A percentile compares a stretch with the other conserved stretches of the same genome.
Conservation (phyloP, 37 sponge, comb jelly and placozoan species). For the Crambe crambe region DNA sequence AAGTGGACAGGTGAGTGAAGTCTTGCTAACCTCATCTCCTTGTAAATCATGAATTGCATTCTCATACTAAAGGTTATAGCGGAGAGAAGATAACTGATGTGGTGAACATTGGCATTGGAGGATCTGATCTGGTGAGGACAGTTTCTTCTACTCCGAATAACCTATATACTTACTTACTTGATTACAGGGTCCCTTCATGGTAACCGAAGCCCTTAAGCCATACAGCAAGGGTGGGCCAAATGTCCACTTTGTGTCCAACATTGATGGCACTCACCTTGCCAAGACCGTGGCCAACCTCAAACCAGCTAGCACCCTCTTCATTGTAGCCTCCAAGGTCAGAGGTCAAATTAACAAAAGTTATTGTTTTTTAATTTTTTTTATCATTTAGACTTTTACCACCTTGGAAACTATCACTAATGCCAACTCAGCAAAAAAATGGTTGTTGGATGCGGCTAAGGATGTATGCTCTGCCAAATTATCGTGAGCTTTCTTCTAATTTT, state of each 20-base stretch:
- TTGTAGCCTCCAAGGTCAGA: conserved; percentile 93
- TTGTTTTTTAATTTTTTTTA: neutral
- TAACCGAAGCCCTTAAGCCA: conserved; percentile 97
- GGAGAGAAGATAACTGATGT: conserved; percentile 98
- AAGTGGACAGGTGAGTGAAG: conserved; percentile 95
- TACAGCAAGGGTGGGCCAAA: conserved; percentile 81
- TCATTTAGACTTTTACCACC: conserved; percentile 94
- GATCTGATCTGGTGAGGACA: conserved; percentile 88
- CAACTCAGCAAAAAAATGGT: conserved; percentile 91
- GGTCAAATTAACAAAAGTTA: neutral
- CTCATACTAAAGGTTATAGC: conserved; percentile 58
- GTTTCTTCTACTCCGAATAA: neutral
- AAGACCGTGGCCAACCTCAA: conserved; percentile 67
- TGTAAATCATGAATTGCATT: neutral
- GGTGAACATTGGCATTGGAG: conserved; percentile 99
- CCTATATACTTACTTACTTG: neutral
- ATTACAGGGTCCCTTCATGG: conserved; percentile 95
- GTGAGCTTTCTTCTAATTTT: neutral
- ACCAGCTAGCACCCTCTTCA: conserved; percentile 88
- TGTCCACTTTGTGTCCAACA: conserved; percentile 97
- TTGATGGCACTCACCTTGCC: conserved; percentile 97
- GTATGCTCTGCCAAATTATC: conserved; percentile 31
- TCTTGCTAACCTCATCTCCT: neutral
- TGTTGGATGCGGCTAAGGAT: conserved; percentile 85
- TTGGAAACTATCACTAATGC: conserved; percentile 99